phyloP scores from a whole-genome alignment of 1,140 invertebrate species.

The Penaeus japonicus region DNA sequence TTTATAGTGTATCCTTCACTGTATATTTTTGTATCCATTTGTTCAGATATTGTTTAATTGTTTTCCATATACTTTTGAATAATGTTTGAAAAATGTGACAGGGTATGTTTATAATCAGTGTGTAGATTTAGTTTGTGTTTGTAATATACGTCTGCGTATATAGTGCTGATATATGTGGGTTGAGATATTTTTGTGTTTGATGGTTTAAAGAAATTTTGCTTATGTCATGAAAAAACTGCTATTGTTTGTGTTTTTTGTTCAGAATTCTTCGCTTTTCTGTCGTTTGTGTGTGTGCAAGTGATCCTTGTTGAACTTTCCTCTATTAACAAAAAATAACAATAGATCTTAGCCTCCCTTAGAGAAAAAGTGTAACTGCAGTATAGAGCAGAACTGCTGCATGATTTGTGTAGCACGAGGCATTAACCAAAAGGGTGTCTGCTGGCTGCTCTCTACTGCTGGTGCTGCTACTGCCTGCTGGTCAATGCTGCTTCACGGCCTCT shows the following conservation, averaged over 20 bases:
- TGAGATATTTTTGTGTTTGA: not conserved
- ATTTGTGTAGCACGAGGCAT: constrained; percentile 37
- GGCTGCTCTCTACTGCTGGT: constrained; percentile 20
- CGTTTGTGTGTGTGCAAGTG: not conserved
- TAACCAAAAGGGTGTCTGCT: constrained; percentile 33
- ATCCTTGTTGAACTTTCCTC: not conserved
- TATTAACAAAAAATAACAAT: constrained; percentile 33
- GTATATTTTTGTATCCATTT: not conserved
- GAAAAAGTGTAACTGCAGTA: not conserved
- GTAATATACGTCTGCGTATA: not conserved
- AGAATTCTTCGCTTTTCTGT: constrained; percentile 21
- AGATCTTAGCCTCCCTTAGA: constrained; percentile 17
- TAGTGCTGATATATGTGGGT: not conserved
- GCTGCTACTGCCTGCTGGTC: constrained; percentile 66
- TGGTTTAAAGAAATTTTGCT: not conserved
- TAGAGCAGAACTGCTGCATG: constrained; percentile 40
- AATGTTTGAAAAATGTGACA: no score
- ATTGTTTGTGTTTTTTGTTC: no score
- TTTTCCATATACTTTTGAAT: no score
- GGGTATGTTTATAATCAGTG: no score
- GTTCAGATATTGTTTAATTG: not conserved
- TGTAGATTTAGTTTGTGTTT: not conserved
- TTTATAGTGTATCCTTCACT: not conserved
- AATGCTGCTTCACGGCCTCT: constrained; percentile 69
- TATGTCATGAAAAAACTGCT: not conserved